Evolutionary conservation across 92 coral and sea anemone genomes (phyloP).

Genomic region (Porites evermanni): DNA sequence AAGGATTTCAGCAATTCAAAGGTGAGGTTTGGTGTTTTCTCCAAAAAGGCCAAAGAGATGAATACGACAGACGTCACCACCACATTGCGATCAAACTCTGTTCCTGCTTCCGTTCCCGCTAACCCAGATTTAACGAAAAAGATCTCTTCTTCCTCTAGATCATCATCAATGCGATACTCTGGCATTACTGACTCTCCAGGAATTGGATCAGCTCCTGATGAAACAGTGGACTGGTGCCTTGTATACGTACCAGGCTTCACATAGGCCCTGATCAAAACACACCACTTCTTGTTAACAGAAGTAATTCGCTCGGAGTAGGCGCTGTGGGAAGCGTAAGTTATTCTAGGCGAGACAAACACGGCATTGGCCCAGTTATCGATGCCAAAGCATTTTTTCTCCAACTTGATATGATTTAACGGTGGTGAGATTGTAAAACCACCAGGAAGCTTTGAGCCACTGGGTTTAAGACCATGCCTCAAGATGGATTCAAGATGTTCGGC

Average conservation of each 20-base stretch:
- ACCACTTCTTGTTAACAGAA: conserved; percentile 55
- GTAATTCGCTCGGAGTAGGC: conserved; percentile 61
- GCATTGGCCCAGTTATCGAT: conserved; percentile 74
- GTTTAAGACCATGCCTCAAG: conserved; percentile 59
- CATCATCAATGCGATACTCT: conserved; percentile 69
- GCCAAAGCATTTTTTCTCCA: conserved; percentile 52
- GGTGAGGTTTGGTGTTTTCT: conserved; percentile 20
- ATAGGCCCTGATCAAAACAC: conserved; percentile 62
- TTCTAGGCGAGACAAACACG: conserved; percentile 73
- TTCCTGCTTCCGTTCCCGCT: no score
- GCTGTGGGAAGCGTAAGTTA: conserved; percentile 53
- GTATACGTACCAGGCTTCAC: conserved; percentile 59
- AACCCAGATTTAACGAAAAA: conserved; percentile 25
- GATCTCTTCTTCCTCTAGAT: conserved; percentile 23
- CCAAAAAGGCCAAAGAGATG: conserved; percentile 50
- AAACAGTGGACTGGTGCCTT: conserved; percentile 63
- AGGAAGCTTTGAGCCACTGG: conserved; percentile 57
- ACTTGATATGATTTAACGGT: conserved; percentile 31
- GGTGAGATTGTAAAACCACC: conserved; percentile 54
- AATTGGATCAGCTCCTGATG: conserved; percentile 45
- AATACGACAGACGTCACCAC: conserved; percentile 70
- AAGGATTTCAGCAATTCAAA: neutral
- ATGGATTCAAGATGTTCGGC: conserved; percentile 55
- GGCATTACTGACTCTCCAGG: conserved; percentile 70
- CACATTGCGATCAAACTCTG: conserved; percentile 61